Conservation (phyloP, 2,888 invertebrate genomes). For the Agonopterix subpropinquella region DNA sequence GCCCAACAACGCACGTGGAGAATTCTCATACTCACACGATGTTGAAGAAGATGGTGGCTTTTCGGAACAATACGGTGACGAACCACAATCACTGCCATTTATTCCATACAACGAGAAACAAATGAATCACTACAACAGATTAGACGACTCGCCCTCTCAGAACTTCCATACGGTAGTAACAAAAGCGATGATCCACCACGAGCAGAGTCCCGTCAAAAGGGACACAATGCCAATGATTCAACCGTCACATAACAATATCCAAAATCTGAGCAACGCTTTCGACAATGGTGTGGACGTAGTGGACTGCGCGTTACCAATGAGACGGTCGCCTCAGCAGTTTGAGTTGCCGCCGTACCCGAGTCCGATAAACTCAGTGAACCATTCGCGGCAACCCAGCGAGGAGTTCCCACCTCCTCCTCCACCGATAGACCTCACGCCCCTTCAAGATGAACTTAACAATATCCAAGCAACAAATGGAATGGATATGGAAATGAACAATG, state of each 20-base stretch:
- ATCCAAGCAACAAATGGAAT: constrained; percentile 43
- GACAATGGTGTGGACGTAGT: constrained; percentile 78
- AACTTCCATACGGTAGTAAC: constrained; percentile 85
- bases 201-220: constrained; percentile 81
- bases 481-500: constrained; percentile 38
- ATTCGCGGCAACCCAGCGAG: constrained; percentile 91
- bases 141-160: constrained; percentile 58
- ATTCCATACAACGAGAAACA: constrained; percentile 70
- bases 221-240: constrained; percentile 42
- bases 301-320: constrained; percentile 70
- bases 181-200: constrained; percentile 90
- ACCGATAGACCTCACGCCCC: constrained; percentile 80
- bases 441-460: constrained; percentile 77
- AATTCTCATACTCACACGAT: constrained; percentile 39
- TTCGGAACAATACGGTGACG: constrained; percentile 69
- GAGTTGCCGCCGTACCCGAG: constrained; percentile 89
- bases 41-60: constrained; percentile 66
- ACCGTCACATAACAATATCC: constrained; percentile 46
- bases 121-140: constrained; percentile 51
- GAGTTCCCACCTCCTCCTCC: constrained; percentile 94
- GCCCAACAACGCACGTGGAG: constrained; percentile 31
- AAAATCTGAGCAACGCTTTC: constrained; percentile 55
- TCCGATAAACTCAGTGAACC: constrained; percentile 83
- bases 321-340: constrained; percentile 61
- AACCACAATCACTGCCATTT: constrained; percentile 79